Evolutionary conservation across 2,888 invertebrate genomes (phyloP), one percentile per base, ranked within the genome.

Genomic region (Tenthredo scrophulariae): DNA sequence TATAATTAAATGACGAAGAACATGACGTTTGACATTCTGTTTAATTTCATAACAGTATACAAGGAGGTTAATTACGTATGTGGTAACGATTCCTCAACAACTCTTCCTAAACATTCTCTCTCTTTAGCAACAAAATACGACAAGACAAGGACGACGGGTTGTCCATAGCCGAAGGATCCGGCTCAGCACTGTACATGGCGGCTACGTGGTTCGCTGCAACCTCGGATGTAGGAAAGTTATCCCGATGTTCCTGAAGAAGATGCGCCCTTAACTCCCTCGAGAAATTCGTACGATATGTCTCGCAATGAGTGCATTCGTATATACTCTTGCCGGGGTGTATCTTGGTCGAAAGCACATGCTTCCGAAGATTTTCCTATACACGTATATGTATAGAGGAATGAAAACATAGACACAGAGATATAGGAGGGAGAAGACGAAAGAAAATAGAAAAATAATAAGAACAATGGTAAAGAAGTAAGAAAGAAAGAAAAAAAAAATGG

Each of bases 341-440:
- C 84, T 95, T 96, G 13, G 97, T 97, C 54, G 96, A 96, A 0
- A 97, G 93, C 1, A 98, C 96, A 93, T 98, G 98, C 91, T 98
- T 98, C 5, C 98, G 95, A 15, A 98, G 95, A 92, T 98, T 98
- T 92, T 98, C 98, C 96, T 97, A 93, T 29, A 93, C 29, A 40
- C 29, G 46, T n/a, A 46, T 7, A 43, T n/a, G n/a, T 7, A 7
- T 26, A 86, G 70, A 65, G 75, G n/a, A 74, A 26, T 62, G 50
- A 37, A 50, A n/a, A 67, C 7, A 72, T 62, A 37, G n/a, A 82
- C 22, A 83, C 13, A 18, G 3, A 15, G 0, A 62, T 29, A 46
- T 40, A 22, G 43, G 65, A 7, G 58, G 18, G 29, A 40, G 43
- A 46, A 43, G 22, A 22, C 2, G 18, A 43, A 26, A 22, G 54